Percentiles rank a stretch among this genome's conserved stretches.
Evolutionary conservation across 2,888 invertebrate species (phyloP).

Genomic region (Uropetala carovei): DNA sequence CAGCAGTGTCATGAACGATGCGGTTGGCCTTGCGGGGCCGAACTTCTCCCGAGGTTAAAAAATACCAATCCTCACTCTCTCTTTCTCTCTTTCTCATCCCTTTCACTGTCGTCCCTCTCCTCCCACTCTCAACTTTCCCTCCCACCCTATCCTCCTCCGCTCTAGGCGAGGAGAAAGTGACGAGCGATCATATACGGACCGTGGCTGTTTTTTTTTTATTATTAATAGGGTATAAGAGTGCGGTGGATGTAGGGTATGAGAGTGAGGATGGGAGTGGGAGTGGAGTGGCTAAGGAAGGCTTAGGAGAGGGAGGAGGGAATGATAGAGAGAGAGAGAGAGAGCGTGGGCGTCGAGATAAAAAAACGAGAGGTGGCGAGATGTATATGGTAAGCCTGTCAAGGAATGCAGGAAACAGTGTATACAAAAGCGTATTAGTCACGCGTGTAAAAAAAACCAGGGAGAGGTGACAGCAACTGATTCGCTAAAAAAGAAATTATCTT

Average conservation of each 20-base stretch:
- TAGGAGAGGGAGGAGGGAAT: neutral
- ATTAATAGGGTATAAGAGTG: neutral
- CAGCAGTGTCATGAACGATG: neutral
- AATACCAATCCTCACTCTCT: neutral
- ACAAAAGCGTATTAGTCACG: too few species aligned
- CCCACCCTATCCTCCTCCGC: too few species aligned
- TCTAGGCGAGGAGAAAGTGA: conserved; percentile 40
- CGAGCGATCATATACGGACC: conserved; percentile 19
- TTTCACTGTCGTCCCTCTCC: neutral
- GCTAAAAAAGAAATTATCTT: too few species aligned
- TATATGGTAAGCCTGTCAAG: too few species aligned
- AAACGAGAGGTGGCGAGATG: too few species aligned
- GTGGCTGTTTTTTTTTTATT: neutral
- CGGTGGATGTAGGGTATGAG: neutral
- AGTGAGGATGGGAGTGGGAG: neutral
- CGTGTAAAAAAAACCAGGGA: too few species aligned
- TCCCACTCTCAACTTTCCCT: neutral
- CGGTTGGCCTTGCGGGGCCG: neutral
- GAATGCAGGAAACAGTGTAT: too few species aligned
- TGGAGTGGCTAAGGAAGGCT: neutral
- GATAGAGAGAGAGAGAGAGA: neutral
- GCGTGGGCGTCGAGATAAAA: too few species aligned
- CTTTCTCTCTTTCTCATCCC: neutral
- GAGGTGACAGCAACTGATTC: too few species aligned
- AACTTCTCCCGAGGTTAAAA: neutral